These are phyloP conservation scores for Thysanoteuthis rhombus DNA, from an alignment of 2,888 invertebrate species.

Conservation along the genomic window DNA sequence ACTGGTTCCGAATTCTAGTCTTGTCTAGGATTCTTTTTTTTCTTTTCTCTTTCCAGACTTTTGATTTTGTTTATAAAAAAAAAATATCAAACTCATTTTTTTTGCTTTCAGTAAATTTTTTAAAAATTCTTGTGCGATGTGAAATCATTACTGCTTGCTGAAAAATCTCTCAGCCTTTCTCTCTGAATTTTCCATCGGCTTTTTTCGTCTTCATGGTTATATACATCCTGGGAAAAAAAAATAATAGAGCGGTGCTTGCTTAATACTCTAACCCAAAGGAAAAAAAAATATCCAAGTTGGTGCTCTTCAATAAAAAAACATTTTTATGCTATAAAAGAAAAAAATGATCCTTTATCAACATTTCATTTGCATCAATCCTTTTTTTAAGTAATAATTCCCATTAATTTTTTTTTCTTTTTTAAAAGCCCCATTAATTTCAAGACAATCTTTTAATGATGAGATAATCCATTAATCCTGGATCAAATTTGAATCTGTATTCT, in stretches of 20 bases:
- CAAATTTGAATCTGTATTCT: background rate
- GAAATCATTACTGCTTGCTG: background rate
- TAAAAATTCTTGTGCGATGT: background rate
- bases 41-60: background rate
- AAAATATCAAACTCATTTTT: background rate
- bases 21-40: background rate
- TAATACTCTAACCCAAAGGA: background rate
- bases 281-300: constrained; percentile 12
- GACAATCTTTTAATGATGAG: background rate
- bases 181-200: background rate
- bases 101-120: background rate
- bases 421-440: background rate
- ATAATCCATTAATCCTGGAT: background rate
- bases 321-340: background rate
- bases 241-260: background rate
- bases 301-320: background rate
- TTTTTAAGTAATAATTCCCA: background rate
- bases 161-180: background rate
- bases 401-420: background rate
- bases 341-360: background rate
- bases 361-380: background rate
- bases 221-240: background rate
- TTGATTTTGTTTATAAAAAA: background rate
- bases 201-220: background rate
- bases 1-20: background rate